Conservation (phyloP, 2,888 invertebrate species). For the Chrysopilus asiliformis region DNA sequence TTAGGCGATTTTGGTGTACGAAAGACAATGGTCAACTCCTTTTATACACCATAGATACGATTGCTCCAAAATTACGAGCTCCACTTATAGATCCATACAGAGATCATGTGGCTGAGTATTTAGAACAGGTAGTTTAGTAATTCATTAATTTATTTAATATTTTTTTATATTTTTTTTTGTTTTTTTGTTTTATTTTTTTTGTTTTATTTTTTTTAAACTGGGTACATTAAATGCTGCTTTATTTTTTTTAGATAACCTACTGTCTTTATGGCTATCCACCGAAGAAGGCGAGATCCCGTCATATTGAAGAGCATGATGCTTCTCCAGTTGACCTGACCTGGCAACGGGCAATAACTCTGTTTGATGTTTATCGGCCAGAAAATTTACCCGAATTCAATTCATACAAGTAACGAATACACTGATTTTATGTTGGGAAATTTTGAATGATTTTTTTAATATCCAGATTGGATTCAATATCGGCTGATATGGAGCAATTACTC, state of each 20-base stretch:
- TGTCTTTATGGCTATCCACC: slow-evolving; percentile 77
- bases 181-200: too few relatives aligned
- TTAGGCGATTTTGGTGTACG: slow-evolving; percentile 62
- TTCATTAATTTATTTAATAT: slow-evolving; percentile 35
- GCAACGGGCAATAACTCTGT: slow-evolving; percentile 59
- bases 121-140: slow-evolving; percentile 51
- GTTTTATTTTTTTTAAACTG: too few relatives aligned
- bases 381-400: slow-evolving; percentile 72
- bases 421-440: not conserved
- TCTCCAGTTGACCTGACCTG: slow-evolving; percentile 54
- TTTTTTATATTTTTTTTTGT: not conserved
- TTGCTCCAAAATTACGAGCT: slow-evolving; percentile 54
- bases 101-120: slow-evolving; percentile 57
- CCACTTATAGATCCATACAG: slow-evolving; percentile 48
- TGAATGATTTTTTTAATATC: slow-evolving; percentile 7
- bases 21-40: slow-evolving; percentile 63
- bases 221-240: too few relatives aligned
- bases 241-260: slow-evolving; percentile 39
- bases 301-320: slow-evolving; percentile 48
- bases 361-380: slow-evolving; percentile 69
- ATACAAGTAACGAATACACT: slow-evolving; percentile 32
- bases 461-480: slow-evolving; percentile 57
- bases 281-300: slow-evolving; percentile 44
- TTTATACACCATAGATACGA: slow-evolving; percentile 59
- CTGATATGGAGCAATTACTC: slow-evolving; percentile 64